phyloP scores from a whole-genome alignment of 2,113 vertebrate species.

The Galbula dea region DNA sequence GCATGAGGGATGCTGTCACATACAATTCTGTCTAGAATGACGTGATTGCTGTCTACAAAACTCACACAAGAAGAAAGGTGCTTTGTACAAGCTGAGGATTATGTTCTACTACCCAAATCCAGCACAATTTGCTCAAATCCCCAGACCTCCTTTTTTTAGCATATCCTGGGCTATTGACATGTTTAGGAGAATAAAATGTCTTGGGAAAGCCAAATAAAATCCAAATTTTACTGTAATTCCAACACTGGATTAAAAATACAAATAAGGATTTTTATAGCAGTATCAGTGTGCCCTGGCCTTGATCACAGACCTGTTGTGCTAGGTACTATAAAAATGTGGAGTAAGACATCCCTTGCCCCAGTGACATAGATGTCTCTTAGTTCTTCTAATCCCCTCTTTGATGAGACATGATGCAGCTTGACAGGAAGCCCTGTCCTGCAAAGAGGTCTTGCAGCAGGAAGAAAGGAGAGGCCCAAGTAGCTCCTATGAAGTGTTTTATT shows the following conservation, averaged over 20 bases:
- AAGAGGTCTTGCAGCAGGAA: not conserved
- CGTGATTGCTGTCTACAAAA: not conserved
- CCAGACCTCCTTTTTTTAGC: not conserved
- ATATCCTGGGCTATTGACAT: not conserved
- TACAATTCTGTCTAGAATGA: not conserved
- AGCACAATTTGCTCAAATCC: not conserved
- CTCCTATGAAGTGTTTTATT: not conserved
- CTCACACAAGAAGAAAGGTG: not conserved
- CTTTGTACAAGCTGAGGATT: not conserved
- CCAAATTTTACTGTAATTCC: not conserved
- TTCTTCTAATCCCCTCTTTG: not conserved
- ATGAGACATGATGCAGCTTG: not conserved
- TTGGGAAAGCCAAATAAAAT: not conserved
- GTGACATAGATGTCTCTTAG: not conserved
- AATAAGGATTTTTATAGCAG: not conserved
- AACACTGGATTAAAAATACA: not conserved
- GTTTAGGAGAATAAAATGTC: not conserved
- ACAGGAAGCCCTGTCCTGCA: not conserved
- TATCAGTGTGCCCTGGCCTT: not conserved
- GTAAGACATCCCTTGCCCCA: not conserved
- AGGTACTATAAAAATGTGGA: not conserved
- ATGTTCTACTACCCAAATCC: slow-evolving; percentile 10
- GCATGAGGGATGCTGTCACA: not conserved
- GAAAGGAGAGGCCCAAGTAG: not conserved
- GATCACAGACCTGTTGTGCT: not conserved